A percentile compares a stretch with the other conserved stretches of the same genome.
phyloP scores from a whole-genome alignment of 2,113 vertebrate species.

The Dicerorhinus sumatrensis region DNA sequence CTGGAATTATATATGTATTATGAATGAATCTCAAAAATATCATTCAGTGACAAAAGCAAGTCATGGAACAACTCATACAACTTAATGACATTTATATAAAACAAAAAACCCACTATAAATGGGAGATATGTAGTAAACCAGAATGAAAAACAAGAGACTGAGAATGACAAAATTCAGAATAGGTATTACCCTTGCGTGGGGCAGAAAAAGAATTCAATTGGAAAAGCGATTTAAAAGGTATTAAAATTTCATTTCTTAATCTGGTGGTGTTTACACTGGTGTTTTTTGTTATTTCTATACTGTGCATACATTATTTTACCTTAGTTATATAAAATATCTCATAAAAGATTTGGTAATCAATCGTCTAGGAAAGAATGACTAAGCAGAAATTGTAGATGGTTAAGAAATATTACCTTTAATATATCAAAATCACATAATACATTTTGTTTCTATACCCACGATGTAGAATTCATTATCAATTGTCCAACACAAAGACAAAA shows the following conservation, averaged over 20 bases:
- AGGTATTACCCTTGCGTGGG: background rate
- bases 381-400: background rate
- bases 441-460: background rate
- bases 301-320: background rate
- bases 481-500: background rate
- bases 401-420: background rate
- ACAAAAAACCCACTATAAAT: background rate
- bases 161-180: background rate
- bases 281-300: background rate
- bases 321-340: background rate
- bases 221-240: background rate
- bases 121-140: background rate
- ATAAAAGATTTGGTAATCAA: background rate
- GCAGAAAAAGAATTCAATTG: background rate
- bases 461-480: background rate
- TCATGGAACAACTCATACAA: background rate
- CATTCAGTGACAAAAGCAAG: background rate
- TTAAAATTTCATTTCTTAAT: background rate
- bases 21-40: background rate
- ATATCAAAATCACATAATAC: background rate
- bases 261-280: background rate
- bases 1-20: background rate
- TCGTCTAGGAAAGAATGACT: background rate
- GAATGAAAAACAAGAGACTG: background rate
- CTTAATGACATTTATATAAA: background rate